Evolutionary conservation across 2,113 vertebrate genomes (phyloP), one percentile per base, ranked within the genome.

Genomic region (Syngnathus typhle): DNA sequence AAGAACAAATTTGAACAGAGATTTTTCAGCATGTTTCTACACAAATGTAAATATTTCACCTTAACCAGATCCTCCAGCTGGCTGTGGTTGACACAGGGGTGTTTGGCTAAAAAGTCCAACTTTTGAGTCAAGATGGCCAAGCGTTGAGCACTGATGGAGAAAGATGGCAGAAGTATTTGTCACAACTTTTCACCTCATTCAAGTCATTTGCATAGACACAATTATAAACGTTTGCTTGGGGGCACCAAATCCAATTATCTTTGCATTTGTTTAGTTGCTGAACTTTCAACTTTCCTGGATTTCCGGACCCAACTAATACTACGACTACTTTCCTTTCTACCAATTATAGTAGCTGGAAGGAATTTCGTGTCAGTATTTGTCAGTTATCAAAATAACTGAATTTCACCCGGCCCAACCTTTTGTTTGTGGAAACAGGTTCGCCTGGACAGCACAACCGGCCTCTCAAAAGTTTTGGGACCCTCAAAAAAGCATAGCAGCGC

Each of bases 31-130:
- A 32, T 32, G 3, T 32, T 32, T 46, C 3, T 5, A 27, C 54
- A 55, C 21, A 23, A 5, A 27, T 32, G 13, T 15, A 2, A 1
- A 2, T 43, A 43, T 43, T 23, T 62, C 89, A 98, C 96, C 95
- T 95, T 94, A 66, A 98, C 95, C 77, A 98, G 91, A 71, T 96
- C 92, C 80, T 98, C 96, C 83, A 98, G 90, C 80, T 98, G 93
- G 12, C 92, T 93, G 64, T 93, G 91, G 85, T 95, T 96, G 79
- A 98, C 94, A 76, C 95, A 98, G 46, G 94, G 76, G 68, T 98
- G 93, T 62, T 91, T 88, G 75, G 94, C 92, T 59, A 98, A 90
- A 82, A 98, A 98, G 12, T 92, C 92, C 76, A 95, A 90, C 87
- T 98, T 98, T 92, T 96, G 93, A 81, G 93, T 89, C 85, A 96